Base-by-base conservation (phyloP, 2,113 vertebrate species). In the Capra hircus region DNA sequence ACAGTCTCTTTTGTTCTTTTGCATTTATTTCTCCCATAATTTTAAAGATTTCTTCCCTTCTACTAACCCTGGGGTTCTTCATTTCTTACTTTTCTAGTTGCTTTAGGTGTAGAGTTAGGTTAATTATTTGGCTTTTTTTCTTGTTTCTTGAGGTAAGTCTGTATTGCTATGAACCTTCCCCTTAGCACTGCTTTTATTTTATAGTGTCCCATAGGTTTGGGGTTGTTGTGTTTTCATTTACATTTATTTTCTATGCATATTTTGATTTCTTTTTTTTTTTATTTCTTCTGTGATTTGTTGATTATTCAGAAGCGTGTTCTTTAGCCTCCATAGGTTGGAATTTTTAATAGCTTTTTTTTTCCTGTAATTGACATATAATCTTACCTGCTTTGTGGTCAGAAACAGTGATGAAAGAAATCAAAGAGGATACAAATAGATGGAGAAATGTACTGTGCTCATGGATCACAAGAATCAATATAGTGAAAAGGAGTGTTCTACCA, bases 261-360 rank as follows among this genome's bases (percentile, higher is more conserved):
- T n/a, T 64, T 62, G 2, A 33, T 33, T 64, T 17, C 3, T 64
- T 64, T 33, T 25, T 40, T 40, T 40, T 55, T 55, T 57, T 9
- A 64, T 64, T 33, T 64, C 33, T 64, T 64, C 62, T n/a, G 62
- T 64, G 33, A 64, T 64, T n/a, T 9, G 7, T 64, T 64, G 62
- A 33, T n/a, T 64, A 64, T 17, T 64, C 62, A n/a, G 15, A n/a
- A 64, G 15, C 0, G 0, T 64, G 62, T 64, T n/a, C 0, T 64
- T 64, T n/a, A 64, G 62, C 30, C 33, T 64, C 15, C 62, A 64
- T 64, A 64, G 33, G 33, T n/a, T n/a, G 33, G 15, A 17, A n/a
- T 33, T 64, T n/a, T n/a, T 17, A n/a, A n/a, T n/a, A 64, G 30
- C 1, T 59, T 60, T 13, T 6, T 2, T 17, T 33, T 57, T 25